A percentile compares a stretch with the other conserved stretches of the same genome.
phyloP scores from a whole-genome alignment of 1,140 invertebrate genomes.

The Drosophila jambulina region DNA sequence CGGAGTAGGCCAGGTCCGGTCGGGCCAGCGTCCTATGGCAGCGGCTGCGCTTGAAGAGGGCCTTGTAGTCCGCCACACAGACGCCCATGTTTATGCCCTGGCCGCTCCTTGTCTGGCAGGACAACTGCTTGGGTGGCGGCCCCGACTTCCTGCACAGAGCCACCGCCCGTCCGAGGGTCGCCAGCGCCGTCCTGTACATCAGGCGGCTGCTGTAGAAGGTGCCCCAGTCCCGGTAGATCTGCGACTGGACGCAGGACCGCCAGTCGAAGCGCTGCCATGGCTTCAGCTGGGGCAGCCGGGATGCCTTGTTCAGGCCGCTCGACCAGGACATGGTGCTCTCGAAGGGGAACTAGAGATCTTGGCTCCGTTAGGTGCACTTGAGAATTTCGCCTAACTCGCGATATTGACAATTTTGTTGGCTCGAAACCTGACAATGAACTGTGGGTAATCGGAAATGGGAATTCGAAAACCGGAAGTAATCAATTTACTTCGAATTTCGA shows the following conservation, averaged over 20 bases:
- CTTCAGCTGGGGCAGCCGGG: conserved; percentile 23
- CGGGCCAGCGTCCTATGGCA: conserved; percentile 26
- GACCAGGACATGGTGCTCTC: conserved; percentile 20
- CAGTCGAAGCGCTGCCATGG: conserved; percentile 65
- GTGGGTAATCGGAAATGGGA: background rate
- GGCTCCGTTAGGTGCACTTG: no score
- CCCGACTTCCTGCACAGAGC: conserved; percentile 7
- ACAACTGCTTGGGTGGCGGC: rapidly evolving
- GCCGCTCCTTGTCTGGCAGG: conserved; percentile 4
- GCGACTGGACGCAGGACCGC: conserved; percentile 28
- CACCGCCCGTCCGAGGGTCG: conserved; percentile 12
- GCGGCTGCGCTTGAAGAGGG: conserved; percentile 4
- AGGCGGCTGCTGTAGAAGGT: conserved; percentile 30
- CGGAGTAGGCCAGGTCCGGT: conserved; percentile 25
- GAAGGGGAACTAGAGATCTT: no score
- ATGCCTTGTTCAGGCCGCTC: background rate
- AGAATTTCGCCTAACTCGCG: conserved; percentile 1
- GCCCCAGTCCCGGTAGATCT: conserved; percentile 53
- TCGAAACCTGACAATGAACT: background rate
- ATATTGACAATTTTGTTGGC: background rate
- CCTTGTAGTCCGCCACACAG: background rate
- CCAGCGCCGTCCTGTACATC: conserved; percentile 26
- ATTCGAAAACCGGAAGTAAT: background rate
- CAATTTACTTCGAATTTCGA: background rate
- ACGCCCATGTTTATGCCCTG: background rate